phyloP scores from a whole-genome alignment of 2,113 vertebrate genomes.

The Nothobranchius furzeri region DNA sequence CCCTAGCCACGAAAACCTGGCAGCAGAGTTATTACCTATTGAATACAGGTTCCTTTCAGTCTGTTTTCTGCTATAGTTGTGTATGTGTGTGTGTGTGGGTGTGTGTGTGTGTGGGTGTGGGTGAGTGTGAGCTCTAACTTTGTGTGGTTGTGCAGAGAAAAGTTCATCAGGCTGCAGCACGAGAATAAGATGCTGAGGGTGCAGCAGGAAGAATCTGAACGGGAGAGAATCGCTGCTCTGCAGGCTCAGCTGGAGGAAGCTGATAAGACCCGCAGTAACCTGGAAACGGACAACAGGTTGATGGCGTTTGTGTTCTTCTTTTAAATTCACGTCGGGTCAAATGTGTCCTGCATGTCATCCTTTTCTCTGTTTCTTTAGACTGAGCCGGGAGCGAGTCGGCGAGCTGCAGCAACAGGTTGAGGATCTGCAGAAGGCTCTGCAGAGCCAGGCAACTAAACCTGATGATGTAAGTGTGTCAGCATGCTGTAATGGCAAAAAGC shows the following conservation, averaged over 20 bases:
- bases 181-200: conserved; percentile 97
- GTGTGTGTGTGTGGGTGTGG: neutral
- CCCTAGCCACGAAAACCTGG: conserved; percentile 89
- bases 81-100: neutral
- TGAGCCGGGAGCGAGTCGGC: conserved; percentile 83
- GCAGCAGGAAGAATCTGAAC: conserved; percentile 91
- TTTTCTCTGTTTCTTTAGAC: conserved; percentile 67
- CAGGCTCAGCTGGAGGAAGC: conserved; percentile 89
- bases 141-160: conserved; percentile 79
- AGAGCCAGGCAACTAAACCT: conserved; percentile 88
- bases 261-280: conserved; percentile 83
- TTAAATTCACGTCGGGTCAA: neutral
- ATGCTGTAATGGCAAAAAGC: neutral
- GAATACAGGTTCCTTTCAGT: conserved; percentile 85
- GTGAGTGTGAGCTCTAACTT: neutral
- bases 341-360: neutral
- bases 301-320: neutral
- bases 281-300: conserved; percentile 90
- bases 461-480: conserved; percentile 85
- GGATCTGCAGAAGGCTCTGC: conserved; percentile 92
- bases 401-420: conserved; percentile 94
- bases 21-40: conserved; percentile 92
- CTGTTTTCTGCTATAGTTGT: neutral
- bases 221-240: conserved; percentile 85
- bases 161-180: conserved; percentile 93